Evolutionary conservation across 2,113 vertebrate genomes (phyloP).

Genomic region (Megaleporinus macrocephalus): DNA sequence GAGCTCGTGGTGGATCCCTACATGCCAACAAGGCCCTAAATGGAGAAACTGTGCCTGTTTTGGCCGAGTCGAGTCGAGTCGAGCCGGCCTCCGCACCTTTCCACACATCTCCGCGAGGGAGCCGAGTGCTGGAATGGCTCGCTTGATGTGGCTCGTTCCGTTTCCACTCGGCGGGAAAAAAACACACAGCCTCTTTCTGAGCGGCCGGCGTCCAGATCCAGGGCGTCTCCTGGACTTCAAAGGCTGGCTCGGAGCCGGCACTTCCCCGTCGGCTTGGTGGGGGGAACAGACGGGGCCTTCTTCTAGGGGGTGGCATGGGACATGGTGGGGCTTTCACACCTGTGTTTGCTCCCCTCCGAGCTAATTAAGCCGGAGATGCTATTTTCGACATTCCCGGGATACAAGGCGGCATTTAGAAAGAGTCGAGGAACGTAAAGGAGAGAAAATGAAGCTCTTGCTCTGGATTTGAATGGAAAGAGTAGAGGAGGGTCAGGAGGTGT

Average conservation of each 20-base stretch:
- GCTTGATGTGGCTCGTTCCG: conserved; percentile 89
- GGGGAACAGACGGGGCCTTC: conserved; percentile 82
- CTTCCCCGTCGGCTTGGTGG: conserved; percentile 67
- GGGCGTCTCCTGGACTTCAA: conserved; percentile 79
- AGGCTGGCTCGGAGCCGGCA: conserved; percentile 67
- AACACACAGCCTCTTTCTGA: conserved; percentile 67
- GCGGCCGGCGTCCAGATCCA: conserved; percentile 57
- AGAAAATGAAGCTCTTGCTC: background rate
- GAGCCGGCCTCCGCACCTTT: conserved; percentile 40
- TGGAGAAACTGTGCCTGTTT: background rate
- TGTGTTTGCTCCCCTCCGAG: conserved; percentile 92
- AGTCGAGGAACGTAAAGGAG: conserved; percentile 40
- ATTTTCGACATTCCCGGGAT: conserved; percentile 85
- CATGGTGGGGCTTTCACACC: conserved; percentile 83
- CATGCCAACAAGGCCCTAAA: background rate
- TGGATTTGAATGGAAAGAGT: conserved; percentile 65
- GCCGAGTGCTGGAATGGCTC: conserved; percentile 79
- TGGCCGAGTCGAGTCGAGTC: background rate
- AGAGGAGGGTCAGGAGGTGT: conserved; percentile 53
- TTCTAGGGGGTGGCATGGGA: conserved; percentile 67
- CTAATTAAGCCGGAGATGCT: conserved; percentile 89
- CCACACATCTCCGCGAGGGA: conserved; percentile 63
- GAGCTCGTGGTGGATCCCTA: background rate
- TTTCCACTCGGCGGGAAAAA: conserved; percentile 76
- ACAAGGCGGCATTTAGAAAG: conserved; percentile 77